Base-by-base conservation (phyloP, 2,797 vertebrate species). In the Poecilia wingei region DNA sequence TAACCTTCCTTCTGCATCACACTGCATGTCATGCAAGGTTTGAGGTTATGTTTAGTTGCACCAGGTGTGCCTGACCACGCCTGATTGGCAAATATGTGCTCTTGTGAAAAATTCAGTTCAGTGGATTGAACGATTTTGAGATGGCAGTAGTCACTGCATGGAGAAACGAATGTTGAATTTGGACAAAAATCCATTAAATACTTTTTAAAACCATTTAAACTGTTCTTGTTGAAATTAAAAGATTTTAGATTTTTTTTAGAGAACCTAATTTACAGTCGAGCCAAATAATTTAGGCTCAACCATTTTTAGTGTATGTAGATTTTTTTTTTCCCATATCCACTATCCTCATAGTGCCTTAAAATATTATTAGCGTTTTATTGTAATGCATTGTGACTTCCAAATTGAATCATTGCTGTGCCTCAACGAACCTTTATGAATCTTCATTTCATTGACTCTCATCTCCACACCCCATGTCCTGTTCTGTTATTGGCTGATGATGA, bases 401-500 rank as follows among this genome's bases (percentile, higher is more conserved):
- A 46, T 75, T 1, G 1, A 33, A 49, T 66, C 57, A 64, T 7
- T 43, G 41, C 68, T 74, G 9, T 53, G 75, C 61, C 72, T 64
- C 41, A 73, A 46, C 74, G 71, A 72, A 43, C 49, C 33, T 82
- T 66, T 55, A 61, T 57, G 57, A 77, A 84, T 84, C 10, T 46
- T 53, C 49, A 74, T 77, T 61, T 83, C 77, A 81, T 81, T 83
- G 25, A 81, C 79, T 85, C 53, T 49, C 76, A 36, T 64, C 78
- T n/a, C 5, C 9, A 82, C 39, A 28, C 49, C n/a, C 14, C 25
- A 76, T 3, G 31, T 77, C 76, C 74, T 80, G 57, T 13, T 20
- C 25, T 86, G 57, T 83, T 81, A 87, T 84, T 92, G 89, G 88
- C 74, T 81, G 31, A 77, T 46, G 45, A 57, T 53, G 79, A 83